A percentile compares a stretch with the other conserved stretches of the same genome.
Evolutionary conservation across 2,888 invertebrate genomes (phyloP).

Genomic region (Nomada fucata): DNA sequence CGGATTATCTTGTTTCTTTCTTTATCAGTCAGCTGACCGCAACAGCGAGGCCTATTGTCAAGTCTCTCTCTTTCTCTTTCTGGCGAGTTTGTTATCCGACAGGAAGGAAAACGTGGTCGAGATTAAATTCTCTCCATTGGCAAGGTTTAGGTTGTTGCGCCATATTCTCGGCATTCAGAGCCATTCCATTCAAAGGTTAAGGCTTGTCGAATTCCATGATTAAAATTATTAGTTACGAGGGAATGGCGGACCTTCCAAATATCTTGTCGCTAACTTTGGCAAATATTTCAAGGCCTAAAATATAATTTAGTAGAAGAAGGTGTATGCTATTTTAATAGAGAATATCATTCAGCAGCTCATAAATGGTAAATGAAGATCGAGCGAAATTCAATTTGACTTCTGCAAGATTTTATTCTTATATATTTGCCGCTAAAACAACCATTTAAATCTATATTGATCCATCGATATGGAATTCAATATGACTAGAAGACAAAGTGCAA

Average conservation of each 20-base stretch:
- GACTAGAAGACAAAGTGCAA: too few relatives aligned
- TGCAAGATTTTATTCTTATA: too few relatives aligned
- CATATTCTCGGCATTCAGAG: slow-evolving; percentile 29
- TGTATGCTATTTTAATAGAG: too few relatives aligned
- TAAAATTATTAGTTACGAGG: not conserved
- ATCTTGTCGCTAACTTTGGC: not conserved
- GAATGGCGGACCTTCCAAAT: not conserved
- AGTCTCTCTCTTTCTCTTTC: slow-evolving; percentile 17
- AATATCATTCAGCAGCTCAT: too few relatives aligned
- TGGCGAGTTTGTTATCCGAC: slow-evolving; percentile 65
- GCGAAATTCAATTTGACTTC: too few relatives aligned
- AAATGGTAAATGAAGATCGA: too few relatives aligned
- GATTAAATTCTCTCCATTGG: slow-evolving; percentile 67
- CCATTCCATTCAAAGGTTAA: slow-evolving; percentile 45
- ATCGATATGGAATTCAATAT: too few relatives aligned
- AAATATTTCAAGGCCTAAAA: too few relatives aligned
- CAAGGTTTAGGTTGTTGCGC: slow-evolving; percentile 75
- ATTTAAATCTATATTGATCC: too few relatives aligned
- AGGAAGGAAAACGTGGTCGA: slow-evolving; percentile 71
- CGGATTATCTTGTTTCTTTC: slow-evolving; percentile 45
- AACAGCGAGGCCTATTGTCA: slow-evolving; percentile 66
- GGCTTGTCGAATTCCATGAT: slow-evolving; percentile 36
- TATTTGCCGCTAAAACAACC: too few relatives aligned
- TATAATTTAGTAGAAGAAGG: too few relatives aligned
- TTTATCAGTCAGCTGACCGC: slow-evolving; percentile 71